Conservation (phyloP, 2,113 vertebrate species). For the Polypterus senegalus region DNA sequence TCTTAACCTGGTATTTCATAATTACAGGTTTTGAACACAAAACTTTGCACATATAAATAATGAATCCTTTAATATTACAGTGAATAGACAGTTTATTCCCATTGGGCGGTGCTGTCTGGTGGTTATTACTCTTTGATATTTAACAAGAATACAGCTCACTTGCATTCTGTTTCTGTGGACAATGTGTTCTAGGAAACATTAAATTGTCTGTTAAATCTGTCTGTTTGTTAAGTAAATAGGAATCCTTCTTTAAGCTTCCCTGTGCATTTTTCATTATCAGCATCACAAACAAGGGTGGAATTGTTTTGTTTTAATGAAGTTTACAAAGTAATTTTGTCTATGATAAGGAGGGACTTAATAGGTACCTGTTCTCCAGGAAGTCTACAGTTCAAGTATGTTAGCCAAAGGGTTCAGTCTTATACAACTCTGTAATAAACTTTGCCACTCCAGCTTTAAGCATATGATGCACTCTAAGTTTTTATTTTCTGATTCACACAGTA, state of each 20-base stretch:
- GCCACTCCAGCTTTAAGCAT: slow-evolving; percentile 4
- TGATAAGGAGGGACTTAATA: slow-evolving; percentile 1
- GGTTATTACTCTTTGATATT: no score
- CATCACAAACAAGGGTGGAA: neutral
- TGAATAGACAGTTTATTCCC: no score
- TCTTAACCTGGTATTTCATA: no score
- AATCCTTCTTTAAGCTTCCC: neutral
- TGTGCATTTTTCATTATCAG: neutral
- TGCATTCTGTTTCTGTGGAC: no score
- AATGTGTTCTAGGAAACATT: no score
- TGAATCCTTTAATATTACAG: no score
- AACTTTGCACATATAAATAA: no score
- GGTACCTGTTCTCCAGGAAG: slow-evolving; percentile 5
- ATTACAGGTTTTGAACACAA: no score
- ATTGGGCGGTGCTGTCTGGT: no score
- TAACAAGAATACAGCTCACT: no score
- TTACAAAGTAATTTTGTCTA: slow-evolving; percentile 10
- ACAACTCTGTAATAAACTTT: neutral
- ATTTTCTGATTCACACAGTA: neutral
- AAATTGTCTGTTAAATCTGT: no score
- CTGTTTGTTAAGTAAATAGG: neutral
- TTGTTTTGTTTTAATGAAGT: slow-evolving; percentile 7
- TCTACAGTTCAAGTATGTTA: slow-evolving; percentile 7
- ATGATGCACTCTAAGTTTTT: slow-evolving; percentile 5
- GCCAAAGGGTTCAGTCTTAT: neutral